Conservation (phyloP, 2,888 invertebrate species). For the Esperia sulphurella region DNA sequence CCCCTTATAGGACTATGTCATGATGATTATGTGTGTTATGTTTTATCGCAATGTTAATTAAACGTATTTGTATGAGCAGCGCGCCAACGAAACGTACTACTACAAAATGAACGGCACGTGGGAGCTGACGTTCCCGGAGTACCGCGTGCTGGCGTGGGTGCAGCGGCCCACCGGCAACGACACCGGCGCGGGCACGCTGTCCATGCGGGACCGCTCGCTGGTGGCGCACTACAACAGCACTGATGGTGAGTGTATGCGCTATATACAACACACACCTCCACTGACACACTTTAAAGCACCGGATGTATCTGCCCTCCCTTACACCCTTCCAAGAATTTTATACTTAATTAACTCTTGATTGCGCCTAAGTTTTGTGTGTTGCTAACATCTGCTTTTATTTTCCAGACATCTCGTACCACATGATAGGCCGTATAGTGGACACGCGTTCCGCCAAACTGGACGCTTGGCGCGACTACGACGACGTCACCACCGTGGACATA, state of each 20-base stretch:
- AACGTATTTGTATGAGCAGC: slow-evolving; percentile 43
- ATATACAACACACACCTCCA: too few species aligned
- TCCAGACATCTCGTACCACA: slow-evolving; percentile 78
- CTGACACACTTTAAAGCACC: too few species aligned
- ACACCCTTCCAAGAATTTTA: too few species aligned
- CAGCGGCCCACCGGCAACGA: slow-evolving; percentile 59
- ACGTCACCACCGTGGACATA: slow-evolving; percentile 87
- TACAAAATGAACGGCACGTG: slow-evolving; percentile 84
- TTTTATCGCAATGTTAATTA: too few species aligned
- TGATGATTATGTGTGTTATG: too few species aligned
- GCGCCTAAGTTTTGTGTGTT: too few species aligned
- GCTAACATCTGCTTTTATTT: slow-evolving; percentile 13
- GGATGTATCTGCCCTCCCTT: too few species aligned
- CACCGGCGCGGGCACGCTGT: slow-evolving; percentile 53
- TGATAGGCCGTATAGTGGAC: slow-evolving; percentile 88
- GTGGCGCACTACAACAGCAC: slow-evolving; percentile 67
- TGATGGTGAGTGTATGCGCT: slow-evolving; percentile 54
- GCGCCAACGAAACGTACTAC: slow-evolving; percentile 80
- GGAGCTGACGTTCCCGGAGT: slow-evolving; percentile 78
- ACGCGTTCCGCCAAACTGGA: slow-evolving; percentile 86
- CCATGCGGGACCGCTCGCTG: slow-evolving; percentile 53
- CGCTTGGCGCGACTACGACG: slow-evolving; percentile 90
- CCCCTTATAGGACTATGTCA: too few species aligned
- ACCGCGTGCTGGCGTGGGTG: slow-evolving; percentile 41
- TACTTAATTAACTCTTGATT: too few species aligned